Evolutionary conservation across 1,140 invertebrate species (phyloP), one percentile per base, ranked within the genome.

Genomic region (Rhyzopertha dominica): DNA sequence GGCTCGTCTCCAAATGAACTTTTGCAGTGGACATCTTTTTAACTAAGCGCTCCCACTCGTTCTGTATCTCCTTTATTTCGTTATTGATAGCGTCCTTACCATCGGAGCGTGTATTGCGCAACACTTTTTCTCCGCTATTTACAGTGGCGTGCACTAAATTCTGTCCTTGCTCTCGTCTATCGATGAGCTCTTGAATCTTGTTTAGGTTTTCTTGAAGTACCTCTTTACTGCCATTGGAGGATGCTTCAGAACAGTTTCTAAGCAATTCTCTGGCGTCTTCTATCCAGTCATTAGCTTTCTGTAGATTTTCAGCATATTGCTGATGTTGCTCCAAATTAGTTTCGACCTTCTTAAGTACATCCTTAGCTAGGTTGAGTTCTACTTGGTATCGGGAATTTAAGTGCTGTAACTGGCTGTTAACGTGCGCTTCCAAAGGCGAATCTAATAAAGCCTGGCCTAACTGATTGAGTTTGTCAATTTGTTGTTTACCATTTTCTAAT

Each of bases 11-110:
- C 13, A 96, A 65, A 55, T 91, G 84, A 13, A 95, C 90, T 72
- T 95, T 95, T 1, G 87, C 84, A 9, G 87, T 93, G 3, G 88
- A 90, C 70, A 96, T 87, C 65, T 93, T 94, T 65, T 88, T 90
- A 0, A 92, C 85, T 10, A 96, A 69, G 36, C 87, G 74, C 64
- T 96, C 94, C 89, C 93, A 96, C 54, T 94, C 90, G 36, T 79
- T 84, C 71, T 96, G 93, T 25, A 96, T 72, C 56, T 92, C 87
- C 68, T 92, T 93, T 44, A 96, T 73, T 68, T 93, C 84, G 20
- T 76, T 78, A 52, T 88, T 89, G 38, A 97, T 92, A 45, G 78
- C 79, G 63, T 96, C 92, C 40, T 87, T 77, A 0, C 93, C 92
- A 62, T 93, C 88, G 5, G 88, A 90, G 43, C 87, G 78, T 1